Evolutionary conservation across 2,888 invertebrate genomes (phyloP).

Genomic region (Sycophila texana): DNA sequence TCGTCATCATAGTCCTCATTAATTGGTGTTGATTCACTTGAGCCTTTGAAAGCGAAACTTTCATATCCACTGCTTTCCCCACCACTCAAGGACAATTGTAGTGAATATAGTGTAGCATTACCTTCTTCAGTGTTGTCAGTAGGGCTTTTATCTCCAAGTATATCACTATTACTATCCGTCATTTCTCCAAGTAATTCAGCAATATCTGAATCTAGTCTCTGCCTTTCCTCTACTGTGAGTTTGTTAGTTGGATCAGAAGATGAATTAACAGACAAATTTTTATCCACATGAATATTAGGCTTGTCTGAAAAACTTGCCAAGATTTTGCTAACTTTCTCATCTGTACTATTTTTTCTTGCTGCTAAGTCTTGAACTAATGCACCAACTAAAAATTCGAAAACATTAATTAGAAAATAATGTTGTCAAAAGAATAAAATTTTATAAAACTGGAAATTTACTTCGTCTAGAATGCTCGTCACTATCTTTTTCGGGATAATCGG

Average conservation of each 20-base stretch:
- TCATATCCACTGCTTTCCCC: constrained; percentile 89
- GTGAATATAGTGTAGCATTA: constrained; percentile 77
- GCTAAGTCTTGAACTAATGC: no score
- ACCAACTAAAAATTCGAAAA: neutral
- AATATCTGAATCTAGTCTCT: constrained; percentile 71
- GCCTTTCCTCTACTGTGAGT: constrained; percentile 68
- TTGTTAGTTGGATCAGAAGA: constrained; percentile 63
- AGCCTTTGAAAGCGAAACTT: constrained; percentile 78
- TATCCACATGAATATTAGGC: neutral
- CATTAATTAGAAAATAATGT: neutral
- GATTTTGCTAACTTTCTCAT: constrained; percentile 47
- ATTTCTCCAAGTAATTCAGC: constrained; percentile 71
- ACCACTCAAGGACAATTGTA: constrained; percentile 78
- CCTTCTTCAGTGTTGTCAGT: constrained; percentile 66
- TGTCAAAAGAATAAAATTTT: neutral
- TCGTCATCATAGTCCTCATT: constrained; percentile 71
- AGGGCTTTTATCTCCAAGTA: neutral
- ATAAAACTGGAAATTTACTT: neutral
- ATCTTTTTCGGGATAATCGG: constrained; percentile 32
- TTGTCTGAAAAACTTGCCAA: constrained; percentile 34
- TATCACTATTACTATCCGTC: constrained; percentile 54
- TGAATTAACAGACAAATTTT: neutral
- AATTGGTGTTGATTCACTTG: constrained; percentile 76
- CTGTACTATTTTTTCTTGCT: constrained; percentile 39
- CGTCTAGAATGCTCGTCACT: neutral